phyloP scores from a whole-genome alignment of 1,140 invertebrate species.

The Cepaea nemoralis region DNA sequence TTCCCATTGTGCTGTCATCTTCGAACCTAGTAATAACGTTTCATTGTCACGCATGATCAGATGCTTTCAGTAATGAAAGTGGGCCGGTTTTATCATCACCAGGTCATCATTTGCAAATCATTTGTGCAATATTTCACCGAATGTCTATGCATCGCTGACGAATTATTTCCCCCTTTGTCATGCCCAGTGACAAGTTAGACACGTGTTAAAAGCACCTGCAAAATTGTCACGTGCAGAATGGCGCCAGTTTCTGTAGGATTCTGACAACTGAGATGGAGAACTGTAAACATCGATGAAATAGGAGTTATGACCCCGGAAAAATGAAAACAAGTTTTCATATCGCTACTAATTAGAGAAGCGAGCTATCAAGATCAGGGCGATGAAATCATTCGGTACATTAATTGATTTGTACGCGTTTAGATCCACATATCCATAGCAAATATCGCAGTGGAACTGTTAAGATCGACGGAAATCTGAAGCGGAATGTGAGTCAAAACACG shows the following conservation, averaged over 20 bases:
- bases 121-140: not conserved
- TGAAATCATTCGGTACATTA: not conserved
- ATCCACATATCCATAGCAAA: slow-evolving; percentile 5
- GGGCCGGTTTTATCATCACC: not conserved
- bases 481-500: slow-evolving; percentile 26
- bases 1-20: not conserved
- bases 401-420: not conserved
- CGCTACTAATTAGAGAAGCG: not conserved
- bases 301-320: not conserved
- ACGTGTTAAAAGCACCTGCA: slow-evolving; percentile 6
- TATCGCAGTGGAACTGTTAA: not conserved
- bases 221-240: not conserved
- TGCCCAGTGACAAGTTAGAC: slow-evolving; percentile 14
- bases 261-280: not conserved
- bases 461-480: not conserved
- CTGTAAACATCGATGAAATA: not conserved
- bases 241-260: not conserved
- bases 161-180: slow-evolving; percentile 10
- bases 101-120: not conserved
- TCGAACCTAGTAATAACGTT: not conserved
- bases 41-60: slow-evolving; percentile 5
- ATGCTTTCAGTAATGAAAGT: not conserved
- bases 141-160: slow-evolving; percentile 14
- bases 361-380: not conserved
- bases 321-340: slow-evolving; percentile 10